Base-by-base conservation (phyloP, 2,797 vertebrate species). In the Hapalemur alaotrensis region DNA sequence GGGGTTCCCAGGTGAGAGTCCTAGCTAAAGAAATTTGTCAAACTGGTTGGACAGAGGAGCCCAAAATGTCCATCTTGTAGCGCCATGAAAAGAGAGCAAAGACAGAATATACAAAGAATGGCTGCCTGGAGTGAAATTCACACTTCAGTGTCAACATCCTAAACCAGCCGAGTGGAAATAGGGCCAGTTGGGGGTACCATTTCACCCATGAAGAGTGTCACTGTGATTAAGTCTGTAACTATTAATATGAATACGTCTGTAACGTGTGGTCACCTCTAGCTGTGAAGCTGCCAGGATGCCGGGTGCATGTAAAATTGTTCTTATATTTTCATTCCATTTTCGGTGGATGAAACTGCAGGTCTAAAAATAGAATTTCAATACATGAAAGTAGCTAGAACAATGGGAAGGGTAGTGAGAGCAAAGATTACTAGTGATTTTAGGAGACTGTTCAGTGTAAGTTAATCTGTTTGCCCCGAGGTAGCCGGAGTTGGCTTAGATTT, bases 401-500 rank as follows among this genome's bases (percentile, higher is more conserved):
- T 4, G n/a, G 23, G 70, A 4, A 3, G 38, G 50, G 14, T 43
- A 12, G 83, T 18, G 7, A 15, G 2, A 4, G 57, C 10, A 63
- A 48, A 8, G 32, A 22, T 8, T 46, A 11, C 32, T 4, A 1
- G n/a, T 50, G 41, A 20, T 7, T 9, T 25, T 11, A 1, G 52
- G 32, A 93, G 65, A 20, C 2, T 48, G 50, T 65, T 48, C n/a
- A 3, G 18, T 3, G 0, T 12, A 8, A 5, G 5, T 18, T 0
- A 14, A 8, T 0, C 0, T 54, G 41, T 50, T 61, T 32, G 2
- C 38, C 67, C 17, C 3, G 1, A 54, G 79, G 20, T 2, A 25
- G n/a, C 65, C 28, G 18, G 18, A 11, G 46, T 15, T 7, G 67
- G 46, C 30, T 63, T 28, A 5, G 35, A 22, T 20, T 52, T 35